Percentiles rank a stretch among this genome's conserved stretches.
phyloP scores from a whole-genome alignment of 2,888 invertebrate species.

The Tetranychus truncatus region DNA sequence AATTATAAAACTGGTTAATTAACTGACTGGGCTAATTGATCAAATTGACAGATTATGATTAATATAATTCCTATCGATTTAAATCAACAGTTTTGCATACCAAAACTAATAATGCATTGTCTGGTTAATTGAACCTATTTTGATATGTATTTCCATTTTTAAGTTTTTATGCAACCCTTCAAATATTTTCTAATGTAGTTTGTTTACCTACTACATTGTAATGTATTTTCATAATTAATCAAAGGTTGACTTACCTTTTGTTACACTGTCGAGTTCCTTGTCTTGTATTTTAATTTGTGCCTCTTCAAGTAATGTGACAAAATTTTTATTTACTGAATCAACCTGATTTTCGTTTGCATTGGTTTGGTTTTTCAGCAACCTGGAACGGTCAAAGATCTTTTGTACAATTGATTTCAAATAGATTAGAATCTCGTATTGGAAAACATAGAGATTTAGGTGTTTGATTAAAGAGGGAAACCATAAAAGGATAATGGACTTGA shows the following conservation, averaged over 20 bases:
- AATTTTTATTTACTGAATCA: background rate
- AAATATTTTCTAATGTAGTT: no score
- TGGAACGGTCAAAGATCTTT: background rate
- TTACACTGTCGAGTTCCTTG: background rate
- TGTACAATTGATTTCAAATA: background rate
- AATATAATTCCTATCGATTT: no score
- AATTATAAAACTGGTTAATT: no score
- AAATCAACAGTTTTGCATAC: no score
- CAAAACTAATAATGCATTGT: no score
- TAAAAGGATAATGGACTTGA: constrained; percentile 2
- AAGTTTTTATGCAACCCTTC: no score
- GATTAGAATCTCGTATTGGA: constrained; percentile 7
- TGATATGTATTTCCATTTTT: no score
- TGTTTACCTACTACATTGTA: background rate
- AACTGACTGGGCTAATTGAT: no score
- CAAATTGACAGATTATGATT: no score
- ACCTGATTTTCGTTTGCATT: no score
- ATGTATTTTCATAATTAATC: background rate
- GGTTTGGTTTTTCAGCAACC: background rate
- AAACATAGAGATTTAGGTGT: background rate
- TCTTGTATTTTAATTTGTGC: background rate
- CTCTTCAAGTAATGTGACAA: background rate
- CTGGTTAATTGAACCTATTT: no score
- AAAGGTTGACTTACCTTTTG: background rate
- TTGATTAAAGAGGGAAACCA: constrained; percentile 6